Conservation (phyloP, 2,797 vertebrate species). For the Urocyon cinereoargenteus region DNA sequence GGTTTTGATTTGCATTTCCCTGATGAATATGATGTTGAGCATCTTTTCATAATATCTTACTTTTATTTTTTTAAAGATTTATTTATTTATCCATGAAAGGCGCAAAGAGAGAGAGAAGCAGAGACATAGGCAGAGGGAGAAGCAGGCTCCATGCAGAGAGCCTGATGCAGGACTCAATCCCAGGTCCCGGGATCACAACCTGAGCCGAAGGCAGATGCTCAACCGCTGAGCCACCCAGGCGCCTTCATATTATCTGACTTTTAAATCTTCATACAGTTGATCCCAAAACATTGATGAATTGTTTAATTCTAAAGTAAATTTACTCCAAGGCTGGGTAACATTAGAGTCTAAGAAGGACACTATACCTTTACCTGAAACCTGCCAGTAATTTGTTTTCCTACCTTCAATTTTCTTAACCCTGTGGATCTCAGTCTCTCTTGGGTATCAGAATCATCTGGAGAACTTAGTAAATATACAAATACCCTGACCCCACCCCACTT, state of each 20-base stretch:
- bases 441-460: neutral
- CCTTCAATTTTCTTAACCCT: constrained; percentile 24
- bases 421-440: neutral
- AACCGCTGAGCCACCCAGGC: too few relatives aligned
- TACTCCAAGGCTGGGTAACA: neutral
- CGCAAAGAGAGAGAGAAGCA: too few relatives aligned
- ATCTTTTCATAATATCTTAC: neutral
- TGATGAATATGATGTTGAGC: neutral
- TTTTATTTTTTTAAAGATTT: neutral
- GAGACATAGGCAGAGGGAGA: too few relatives aligned
- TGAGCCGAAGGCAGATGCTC: too few relatives aligned
- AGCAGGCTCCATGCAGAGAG: too few relatives aligned
- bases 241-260: neutral
- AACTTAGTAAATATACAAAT: neutral
- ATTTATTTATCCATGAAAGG: too few relatives aligned
- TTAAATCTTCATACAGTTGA: neutral
- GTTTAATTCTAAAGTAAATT: constrained; percentile 10
- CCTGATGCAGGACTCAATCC: too few relatives aligned
- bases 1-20: neutral
- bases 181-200: too few relatives aligned
- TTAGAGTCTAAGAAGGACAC: neutral
- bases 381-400: neutral
- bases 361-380: neutral
- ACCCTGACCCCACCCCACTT: neutral
- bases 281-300: neutral